phyloP scores from a whole-genome alignment of 2,888 invertebrate genomes.

The Folsomia candida region DNA sequence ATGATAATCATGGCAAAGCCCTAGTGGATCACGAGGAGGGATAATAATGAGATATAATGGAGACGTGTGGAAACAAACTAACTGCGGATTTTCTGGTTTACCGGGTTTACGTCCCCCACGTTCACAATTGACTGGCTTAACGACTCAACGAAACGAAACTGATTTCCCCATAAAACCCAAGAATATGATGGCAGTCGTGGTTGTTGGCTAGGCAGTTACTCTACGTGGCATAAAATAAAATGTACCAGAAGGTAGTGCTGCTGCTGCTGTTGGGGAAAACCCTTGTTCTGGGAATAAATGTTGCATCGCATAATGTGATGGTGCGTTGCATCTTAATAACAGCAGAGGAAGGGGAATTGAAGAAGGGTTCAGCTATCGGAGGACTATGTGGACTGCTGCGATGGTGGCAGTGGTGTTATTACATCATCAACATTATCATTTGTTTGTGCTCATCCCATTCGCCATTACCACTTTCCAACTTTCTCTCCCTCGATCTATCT shows the following conservation, averaged over 20 bases:
- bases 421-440: not conserved
- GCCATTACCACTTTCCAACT: not conserved
- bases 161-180: not conserved
- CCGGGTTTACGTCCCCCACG: not conserved
- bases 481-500: not conserved
- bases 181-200: not conserved
- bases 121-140: not conserved
- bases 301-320: not conserved
- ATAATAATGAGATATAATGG: constrained; percentile 1
- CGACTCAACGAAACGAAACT: not conserved
- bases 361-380: not conserved
- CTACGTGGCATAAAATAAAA: not conserved
- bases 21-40: not conserved
- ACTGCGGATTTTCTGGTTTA: constrained; percentile 1
- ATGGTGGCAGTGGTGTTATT: not conserved
- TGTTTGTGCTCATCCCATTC: not conserved
- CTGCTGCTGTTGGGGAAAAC: no score
- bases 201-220: not conserved
- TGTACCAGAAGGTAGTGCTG: no score
- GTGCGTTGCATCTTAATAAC: not conserved
- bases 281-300: not conserved
- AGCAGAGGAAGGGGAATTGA: not conserved
- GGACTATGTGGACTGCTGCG: not conserved
- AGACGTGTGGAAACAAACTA: not conserved
- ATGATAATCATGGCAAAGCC: not conserved